Conservation (phyloP, 2,113 vertebrate genomes). For the Centropus bengalensis region DNA sequence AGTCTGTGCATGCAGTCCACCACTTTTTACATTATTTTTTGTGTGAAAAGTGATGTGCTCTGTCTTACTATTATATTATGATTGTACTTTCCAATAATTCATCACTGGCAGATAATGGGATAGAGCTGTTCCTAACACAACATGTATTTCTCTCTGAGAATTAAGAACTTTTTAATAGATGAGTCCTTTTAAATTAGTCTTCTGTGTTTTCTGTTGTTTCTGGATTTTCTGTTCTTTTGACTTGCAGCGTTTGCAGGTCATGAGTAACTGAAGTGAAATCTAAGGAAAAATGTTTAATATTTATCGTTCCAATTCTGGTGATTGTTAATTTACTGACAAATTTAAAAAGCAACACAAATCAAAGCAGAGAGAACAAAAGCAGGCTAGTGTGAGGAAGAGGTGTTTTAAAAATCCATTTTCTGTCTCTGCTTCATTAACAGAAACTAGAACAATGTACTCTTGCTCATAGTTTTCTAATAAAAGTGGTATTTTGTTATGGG, state of each 20-base stretch:
- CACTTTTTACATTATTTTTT: neutral
- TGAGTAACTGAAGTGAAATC: neutral
- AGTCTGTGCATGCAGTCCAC: neutral
- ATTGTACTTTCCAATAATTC: neutral
- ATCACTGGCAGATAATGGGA: neutral
- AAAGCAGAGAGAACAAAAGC: neutral
- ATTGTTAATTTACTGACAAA: neutral
- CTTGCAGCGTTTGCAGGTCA: neutral
- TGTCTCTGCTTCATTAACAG: neutral
- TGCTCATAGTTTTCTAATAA: neutral
- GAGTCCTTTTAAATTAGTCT: neutral
- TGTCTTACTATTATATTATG: neutral
- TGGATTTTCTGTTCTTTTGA: neutral
- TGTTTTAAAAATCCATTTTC: neutral
- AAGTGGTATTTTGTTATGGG: neutral
- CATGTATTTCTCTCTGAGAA: neutral
- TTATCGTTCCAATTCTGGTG: neutral
- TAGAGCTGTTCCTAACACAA: neutral
- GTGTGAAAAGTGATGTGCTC: neutral
- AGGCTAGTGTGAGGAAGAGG: neutral
- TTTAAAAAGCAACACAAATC: neutral
- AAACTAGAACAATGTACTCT: neutral
- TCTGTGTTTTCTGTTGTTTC: neutral
- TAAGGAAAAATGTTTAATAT: neutral
- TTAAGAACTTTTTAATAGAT: neutral